Evolutionary conservation across 2,888 invertebrate genomes (phyloP), one percentile per base, ranked within the genome.

Genomic region (Chymomyza caudatula): DNA sequence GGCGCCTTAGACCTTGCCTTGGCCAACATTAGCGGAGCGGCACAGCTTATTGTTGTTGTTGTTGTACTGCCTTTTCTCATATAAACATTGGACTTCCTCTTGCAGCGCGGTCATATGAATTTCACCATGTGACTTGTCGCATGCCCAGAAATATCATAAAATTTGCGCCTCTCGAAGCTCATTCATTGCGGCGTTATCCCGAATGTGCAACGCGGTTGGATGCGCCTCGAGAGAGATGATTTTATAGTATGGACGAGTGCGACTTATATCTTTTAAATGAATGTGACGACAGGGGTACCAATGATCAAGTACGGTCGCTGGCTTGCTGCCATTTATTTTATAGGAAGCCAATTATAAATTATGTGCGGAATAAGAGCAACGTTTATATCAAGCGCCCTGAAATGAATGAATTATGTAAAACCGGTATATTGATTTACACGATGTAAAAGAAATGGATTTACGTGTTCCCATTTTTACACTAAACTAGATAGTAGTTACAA

Each of bases 251-350:
- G 29, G 29, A 54, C 63, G 65, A 63, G 47, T 55, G 65, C 51
- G 60, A 17, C 57, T 75, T 74, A 76, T 81, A 78, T 77, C 86
- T 76, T 86, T 87, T 87, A 86, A 87, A 87, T 85, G 86, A 79
- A 88, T 86, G 86, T 88, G 88, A 88, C 87, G 88, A 88, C 88
- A 88, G 88, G 86, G 86, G 86, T 77, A 79, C 78, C 86, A 85
- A 86, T 86, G 82, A 85, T 82, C 78, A 70, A 76, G 76, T 71
- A 60, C 49, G 71, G 59, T 56, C 29, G 67, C 58, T 57, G 51
- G 57, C 54, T 59, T 70, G 77, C 74, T 71, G 77, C 75, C 76
- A 76, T 85, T 85, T 77, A 77, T 83, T 76, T 74, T 76, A 72
- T 73, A 76, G 87, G 73, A 81, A 87, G 84, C 84, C 87, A 86